Evolutionary conservation across 2,113 vertebrate species (phyloP), one percentile per base, ranked within the genome.

Genomic region (Lamprotornis superbus): DNA sequence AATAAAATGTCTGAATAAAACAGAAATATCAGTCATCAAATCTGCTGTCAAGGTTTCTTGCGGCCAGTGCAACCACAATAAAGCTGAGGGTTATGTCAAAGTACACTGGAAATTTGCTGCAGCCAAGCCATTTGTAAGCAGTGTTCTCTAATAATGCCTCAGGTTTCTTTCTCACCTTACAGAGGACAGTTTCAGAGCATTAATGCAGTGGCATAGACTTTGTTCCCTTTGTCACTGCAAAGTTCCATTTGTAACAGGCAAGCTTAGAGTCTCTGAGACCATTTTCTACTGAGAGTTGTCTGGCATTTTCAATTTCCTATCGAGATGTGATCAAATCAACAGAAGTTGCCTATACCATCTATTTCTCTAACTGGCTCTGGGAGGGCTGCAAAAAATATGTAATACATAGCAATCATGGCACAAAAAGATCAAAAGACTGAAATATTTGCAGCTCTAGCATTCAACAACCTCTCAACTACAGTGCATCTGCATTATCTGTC

Each of bases 1-100:
- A 94, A 94, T 81, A 83, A 94, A 95, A 82, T 55, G 74, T 89
- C 86, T 83, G 77, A 94, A 79, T 93, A 82, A 94, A 91, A 68
- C 53, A 92, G 86, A 89, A 94, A 79, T 89, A 89, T 61, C 81
- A 84, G 77, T 76, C 77, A 92, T 94, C 83, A 91, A 87, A 89
- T 79, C 67, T 83, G 49, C 87, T 77, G 68, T 86, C 90, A 93
- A 67, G 47, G 35, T 88, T 83, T 65, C 88, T 83, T 76, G 80
- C 5, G 30, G 71, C 60, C 63, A 47, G 35, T 23, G 15, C 53
- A 91, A 55, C 70, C 81, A 69, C 35, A 87, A 50, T 87, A 95
- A 95, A 95, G 82, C 18, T 56, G 81, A 67, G 30, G 23, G 63
- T 73, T 76, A 83, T 46, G n/a, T 83, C 63, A 80, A 83, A 88